phyloP scores from a whole-genome alignment of 2,888 invertebrate species.

The Lysandra bellargus region DNA sequence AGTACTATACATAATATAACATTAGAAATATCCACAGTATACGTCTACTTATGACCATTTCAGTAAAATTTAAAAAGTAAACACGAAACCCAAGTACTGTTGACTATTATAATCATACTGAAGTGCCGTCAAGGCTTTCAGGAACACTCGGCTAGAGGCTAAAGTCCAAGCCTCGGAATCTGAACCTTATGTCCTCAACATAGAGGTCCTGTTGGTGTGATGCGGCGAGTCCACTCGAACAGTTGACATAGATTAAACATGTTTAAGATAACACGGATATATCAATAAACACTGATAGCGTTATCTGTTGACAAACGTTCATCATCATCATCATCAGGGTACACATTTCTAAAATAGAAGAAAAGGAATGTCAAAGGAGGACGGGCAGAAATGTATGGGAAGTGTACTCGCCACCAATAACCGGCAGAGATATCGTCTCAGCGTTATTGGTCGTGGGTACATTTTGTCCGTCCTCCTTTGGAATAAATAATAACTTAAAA shows the following conservation, averaged over 20 bases:
- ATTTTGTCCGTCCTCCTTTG: too few species aligned
- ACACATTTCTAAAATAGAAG: too few species aligned
- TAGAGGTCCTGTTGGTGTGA: neutral
- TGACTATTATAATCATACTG: neutral
- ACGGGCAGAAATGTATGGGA: too few species aligned
- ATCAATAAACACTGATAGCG: constrained; percentile 6
- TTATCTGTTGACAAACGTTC: neutral
- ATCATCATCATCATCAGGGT: neutral
- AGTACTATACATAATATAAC: too few species aligned
- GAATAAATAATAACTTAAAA: too few species aligned
- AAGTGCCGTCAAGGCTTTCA: constrained; percentile 1
- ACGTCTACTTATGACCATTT: neutral
- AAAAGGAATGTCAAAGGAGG: too few species aligned
- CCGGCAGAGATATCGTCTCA: too few species aligned
- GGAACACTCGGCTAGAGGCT: neutral
- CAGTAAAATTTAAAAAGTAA: neutral
- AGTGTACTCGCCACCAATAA: too few species aligned
- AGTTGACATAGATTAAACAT: neutral
- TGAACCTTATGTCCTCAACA: neutral
- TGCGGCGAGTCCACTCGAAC: neutral
- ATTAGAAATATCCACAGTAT: too few species aligned
- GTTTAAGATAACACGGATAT: constrained; percentile 1
- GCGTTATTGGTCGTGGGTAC: too few species aligned
- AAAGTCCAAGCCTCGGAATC: neutral
- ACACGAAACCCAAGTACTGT: neutral